These are phyloP conservation scores for Prosapia bicincta DNA, from an alignment of 2,888 invertebrate species.

Conservation along the genomic window DNA sequence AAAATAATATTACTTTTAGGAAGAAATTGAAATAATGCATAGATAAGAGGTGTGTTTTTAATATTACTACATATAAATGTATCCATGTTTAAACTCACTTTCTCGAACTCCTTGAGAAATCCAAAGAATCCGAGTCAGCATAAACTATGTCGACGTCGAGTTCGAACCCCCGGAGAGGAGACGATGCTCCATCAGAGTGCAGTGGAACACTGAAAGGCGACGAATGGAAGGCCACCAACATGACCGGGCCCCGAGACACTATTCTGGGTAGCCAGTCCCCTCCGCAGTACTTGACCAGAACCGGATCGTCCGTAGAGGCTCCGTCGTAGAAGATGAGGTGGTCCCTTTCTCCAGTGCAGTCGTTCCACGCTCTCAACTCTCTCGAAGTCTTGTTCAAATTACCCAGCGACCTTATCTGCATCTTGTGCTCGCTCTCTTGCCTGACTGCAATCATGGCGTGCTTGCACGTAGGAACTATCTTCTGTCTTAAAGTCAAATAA, in stretches of 20 bases:
- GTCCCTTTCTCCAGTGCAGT: constrained; percentile 80
- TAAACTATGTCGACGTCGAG: constrained; percentile 85
- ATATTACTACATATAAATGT: too few species aligned
- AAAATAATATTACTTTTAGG: too few species aligned
- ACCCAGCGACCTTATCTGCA: constrained; percentile 21
- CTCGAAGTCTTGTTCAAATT: constrained; percentile 64
- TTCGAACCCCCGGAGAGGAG: constrained; percentile 72
- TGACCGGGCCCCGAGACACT: constrained; percentile 70
- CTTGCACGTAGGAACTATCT: constrained; percentile 82
- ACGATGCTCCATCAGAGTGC: constrained; percentile 57
- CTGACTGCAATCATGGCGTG: constrained; percentile 87
- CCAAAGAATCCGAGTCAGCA: constrained; percentile 81
- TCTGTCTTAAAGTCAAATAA: constrained; percentile 81
- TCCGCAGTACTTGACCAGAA: constrained; percentile 83
- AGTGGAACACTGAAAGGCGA: constrained; percentile 75
- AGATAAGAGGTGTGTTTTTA: too few species aligned
- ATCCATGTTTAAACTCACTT: constrained; percentile 39
- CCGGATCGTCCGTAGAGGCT: constrained; percentile 74
- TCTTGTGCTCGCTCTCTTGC: constrained; percentile 67
- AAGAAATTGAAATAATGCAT: too few species aligned
- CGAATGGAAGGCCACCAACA: constrained; percentile 85
- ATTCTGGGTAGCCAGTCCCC: constrained; percentile 57
- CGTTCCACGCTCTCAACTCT: constrained; percentile 67
- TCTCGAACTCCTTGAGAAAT: constrained; percentile 63
- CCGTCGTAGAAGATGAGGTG: constrained; percentile 86